These are phyloP conservation scores for Chouioia cunea DNA, from an alignment of 2,888 invertebrate genomes.

Conservation along the genomic window DNA sequence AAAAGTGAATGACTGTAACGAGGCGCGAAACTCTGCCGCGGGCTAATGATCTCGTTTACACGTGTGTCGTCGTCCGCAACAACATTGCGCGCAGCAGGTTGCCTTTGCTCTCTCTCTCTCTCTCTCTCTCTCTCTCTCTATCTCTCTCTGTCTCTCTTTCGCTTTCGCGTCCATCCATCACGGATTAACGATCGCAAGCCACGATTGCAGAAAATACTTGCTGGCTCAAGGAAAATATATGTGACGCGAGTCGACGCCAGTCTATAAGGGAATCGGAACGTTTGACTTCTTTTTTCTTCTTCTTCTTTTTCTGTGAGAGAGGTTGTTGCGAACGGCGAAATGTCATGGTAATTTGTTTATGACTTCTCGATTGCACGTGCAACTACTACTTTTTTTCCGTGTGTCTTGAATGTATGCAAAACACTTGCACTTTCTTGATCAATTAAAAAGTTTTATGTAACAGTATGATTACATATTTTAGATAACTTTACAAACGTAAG, in stretches of 20 bases:
- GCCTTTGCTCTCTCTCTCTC: conserved; percentile 17
- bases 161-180: conserved; percentile 33
- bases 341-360: too few relatives aligned
- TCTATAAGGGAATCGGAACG: conserved; percentile 16
- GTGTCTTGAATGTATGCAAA: too few relatives aligned
- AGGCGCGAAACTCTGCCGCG: conserved; percentile 35
- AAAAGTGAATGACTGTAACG: conserved; percentile 35
- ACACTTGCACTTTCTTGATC: too few relatives aligned
- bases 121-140: too few relatives aligned
- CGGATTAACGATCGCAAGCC: conserved; percentile 40
- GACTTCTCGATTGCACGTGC: too few relatives aligned
- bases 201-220: neutral
- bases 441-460: too few relatives aligned
- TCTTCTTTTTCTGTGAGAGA: neutral
- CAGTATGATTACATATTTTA: too few relatives aligned
- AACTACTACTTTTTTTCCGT: too few relatives aligned
- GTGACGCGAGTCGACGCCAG: neutral
- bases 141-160: neutral
- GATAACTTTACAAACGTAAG: too few relatives aligned
- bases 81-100: neutral
- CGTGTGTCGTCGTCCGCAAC: conserved; percentile 17
- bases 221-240: neutral
- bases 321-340: too few relatives aligned
- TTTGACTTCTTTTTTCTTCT: too few relatives aligned
- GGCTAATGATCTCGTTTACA: conserved; percentile 44